Evolutionary conservation across 64 coral and sea anemone genomes (phyloP), one percentile per base, ranked within the genome.

Genomic region (Catalaphyllia jardinei): DNA sequence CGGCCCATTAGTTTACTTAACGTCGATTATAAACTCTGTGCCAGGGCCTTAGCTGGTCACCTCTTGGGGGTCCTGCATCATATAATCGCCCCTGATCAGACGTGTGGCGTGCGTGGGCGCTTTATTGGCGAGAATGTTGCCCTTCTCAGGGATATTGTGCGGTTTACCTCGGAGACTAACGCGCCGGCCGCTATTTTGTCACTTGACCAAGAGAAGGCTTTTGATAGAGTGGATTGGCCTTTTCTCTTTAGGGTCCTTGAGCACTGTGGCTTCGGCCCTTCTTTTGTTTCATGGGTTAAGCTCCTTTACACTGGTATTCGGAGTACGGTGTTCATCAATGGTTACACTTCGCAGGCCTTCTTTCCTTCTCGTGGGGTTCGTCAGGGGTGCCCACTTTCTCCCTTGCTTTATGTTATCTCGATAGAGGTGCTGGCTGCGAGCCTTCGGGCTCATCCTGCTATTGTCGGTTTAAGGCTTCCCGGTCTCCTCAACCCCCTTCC

Each of bases 311-410:
- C 33, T 35, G 33, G 33, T 35, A 3, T 35, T 35, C 33, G 33
- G 1, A 35, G 33, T 35, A 3, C 33, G 1, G 33, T 35, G 1
- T 3, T 35, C 33, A 35, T 35, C 3, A 35, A 35, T 35, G 33
- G 33, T 3, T 35, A 35, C 33, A 35, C 33, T 35, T 35, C 33
- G 1, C 1, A 35, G 33, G 1, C 3, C 33, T 35, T 35, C 3
- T 35, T 1, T 35, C 33, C 33, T 3, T 35, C 33, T 35, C 33
- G 33, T 35, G 33, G 33, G 1, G 33, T 95, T 7, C 18, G 89
- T 6, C 94, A 92, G 28, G 89, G 94, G 6, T 95, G 86, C 51
- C 94, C 94, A 12, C 69, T 95, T 29, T 89, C 79, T 0, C 52
- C 72, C 0, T 42, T 89, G 0, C 71, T 92, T 0, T 92, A 92